Base-by-base conservation (phyloP, 2,797 vertebrate genomes). In the Etheostoma perlongum region DNA sequence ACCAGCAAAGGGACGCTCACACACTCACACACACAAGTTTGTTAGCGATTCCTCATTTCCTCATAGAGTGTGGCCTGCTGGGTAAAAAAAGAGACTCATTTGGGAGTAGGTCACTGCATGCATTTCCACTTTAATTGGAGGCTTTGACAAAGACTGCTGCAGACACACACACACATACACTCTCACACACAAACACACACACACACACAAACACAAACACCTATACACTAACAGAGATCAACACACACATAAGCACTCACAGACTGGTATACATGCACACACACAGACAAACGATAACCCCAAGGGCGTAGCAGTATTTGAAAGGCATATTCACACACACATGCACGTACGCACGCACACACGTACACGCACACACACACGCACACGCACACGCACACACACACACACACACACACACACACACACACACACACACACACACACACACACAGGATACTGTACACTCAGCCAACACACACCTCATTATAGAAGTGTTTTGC, bases 51-150 rank as follows among this genome's bases (percentile, higher is more conserved):
- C 78, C 58, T 81, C 54, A 74, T 25, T 76, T 74, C 78, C 58
- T 81, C 54, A 74, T 25, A 65, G 72, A 86, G 68, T 73, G 78
- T 76, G 80, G 80, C 76, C 81, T 85, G 81, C 65, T 9, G 83
- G 86, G 82, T 80, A 78, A 83, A 85, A 79, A 79, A 84, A 78
- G 51, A 46, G 58, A 82, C 88, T 92, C 85, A 92, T 92, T 92
- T 85, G 84, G 80, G 83, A 91, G 88, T 93, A 93, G 93, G 93
- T 94, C 92, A 93, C 89, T 89, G 90, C 86, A 92, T 94, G 86
- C 85, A 93, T 94, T 93, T 94, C 82, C 90, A 85, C 87, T 91
- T 88, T 93, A 93, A 93, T 92, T 92, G 88, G 86, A 84, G 77
- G 71, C 82, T 85, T 82, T 83, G 85, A 91, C 91, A 91, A 90